Base-by-base conservation (phyloP, 2,888 invertebrate genomes). In the Rhorus exstirpatorius region DNA sequence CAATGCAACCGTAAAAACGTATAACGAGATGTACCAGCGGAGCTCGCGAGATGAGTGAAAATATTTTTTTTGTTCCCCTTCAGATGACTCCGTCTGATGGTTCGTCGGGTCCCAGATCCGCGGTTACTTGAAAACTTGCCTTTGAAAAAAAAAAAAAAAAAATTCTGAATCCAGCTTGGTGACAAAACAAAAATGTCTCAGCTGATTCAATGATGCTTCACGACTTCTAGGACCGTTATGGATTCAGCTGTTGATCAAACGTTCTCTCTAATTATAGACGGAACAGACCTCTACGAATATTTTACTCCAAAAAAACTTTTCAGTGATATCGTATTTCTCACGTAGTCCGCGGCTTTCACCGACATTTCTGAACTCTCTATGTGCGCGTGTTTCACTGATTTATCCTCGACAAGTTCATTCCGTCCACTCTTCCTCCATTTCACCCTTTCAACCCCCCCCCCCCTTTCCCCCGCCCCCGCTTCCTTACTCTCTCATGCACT, bases 181-280 rank as follows among this genome's bases (percentile, higher is more conserved):
- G 35, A 14, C 10, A 12, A 10, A 8, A 41, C 7, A 19, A 26
- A 10, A 41, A 44, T 24, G 21, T 61, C 14, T 14, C 6, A 19
- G 12, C 14, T 35, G 38, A 49, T 21, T 51, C 10, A 21, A 7
- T 19, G 10, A 2, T 6, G 65, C 17, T 46, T 46, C 19, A n/a
- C n/a, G 35, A 38, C 31, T 19, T 38, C 38, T 60, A 19, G 55
- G 14, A 31, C 2, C 21, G 26, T 53, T 14, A 55, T 35, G 60
- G n/a, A n/a, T n/a, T 53, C 44, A 71, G 63, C 71, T 71, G 44
- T 71, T 58, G 55, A n/a, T 65, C 49, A n/a, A 17, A 58, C 70
- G 41, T 53, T 44, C 14, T 17, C 21, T 44, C 79, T 67, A 79
- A 72, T 79, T 72, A 67, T 67, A 79, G 58, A 58, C 49, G n/a